Conservation (phyloP, 2,113 vertebrate species). For the Sinocyclocheilus anophthalmus region DNA sequence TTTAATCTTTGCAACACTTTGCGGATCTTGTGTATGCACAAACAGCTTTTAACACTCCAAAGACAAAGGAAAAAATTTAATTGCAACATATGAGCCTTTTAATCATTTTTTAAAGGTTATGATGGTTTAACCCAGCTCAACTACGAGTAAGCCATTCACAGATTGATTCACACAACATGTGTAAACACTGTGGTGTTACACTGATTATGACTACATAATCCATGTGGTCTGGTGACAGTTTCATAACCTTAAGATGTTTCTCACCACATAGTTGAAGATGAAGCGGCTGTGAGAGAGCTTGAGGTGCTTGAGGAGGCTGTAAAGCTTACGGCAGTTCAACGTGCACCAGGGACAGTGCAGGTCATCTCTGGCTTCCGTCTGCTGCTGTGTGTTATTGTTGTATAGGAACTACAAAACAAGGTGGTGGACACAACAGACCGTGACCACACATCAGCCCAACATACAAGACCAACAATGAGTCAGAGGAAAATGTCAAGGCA, state of each 20-base stretch:
- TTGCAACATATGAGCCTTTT: too few relatives aligned
- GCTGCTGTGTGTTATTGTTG: constrained; percentile 97
- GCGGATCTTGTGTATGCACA: too few relatives aligned
- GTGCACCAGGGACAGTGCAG: constrained; percentile 98
- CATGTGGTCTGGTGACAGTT: neutral
- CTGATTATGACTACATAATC: neutral
- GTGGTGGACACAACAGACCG: neutral
- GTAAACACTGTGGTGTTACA: neutral
- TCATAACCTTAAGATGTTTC: constrained; percentile 49
- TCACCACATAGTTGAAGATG: constrained; percentile 98
- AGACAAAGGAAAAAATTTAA: too few relatives aligned
- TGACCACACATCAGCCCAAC: neutral
- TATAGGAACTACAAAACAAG: constrained; percentile 87
- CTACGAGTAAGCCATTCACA: neutral
- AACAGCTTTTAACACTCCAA: too few relatives aligned
- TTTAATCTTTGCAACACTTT: too few relatives aligned
- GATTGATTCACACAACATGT: neutral
- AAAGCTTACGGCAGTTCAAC: constrained; percentile 94
- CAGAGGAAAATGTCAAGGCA: neutral
- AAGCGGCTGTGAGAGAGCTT: constrained; percentile 98
- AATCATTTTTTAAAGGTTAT: neutral
- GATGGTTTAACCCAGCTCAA: neutral
- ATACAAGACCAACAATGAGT: neutral
- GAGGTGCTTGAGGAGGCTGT: constrained; percentile 97
- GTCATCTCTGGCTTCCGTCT: constrained; percentile 95